Evolutionary conservation across 2,888 invertebrate genomes (phyloP).

Genomic region (Pseudococcus longispinus): DNA sequence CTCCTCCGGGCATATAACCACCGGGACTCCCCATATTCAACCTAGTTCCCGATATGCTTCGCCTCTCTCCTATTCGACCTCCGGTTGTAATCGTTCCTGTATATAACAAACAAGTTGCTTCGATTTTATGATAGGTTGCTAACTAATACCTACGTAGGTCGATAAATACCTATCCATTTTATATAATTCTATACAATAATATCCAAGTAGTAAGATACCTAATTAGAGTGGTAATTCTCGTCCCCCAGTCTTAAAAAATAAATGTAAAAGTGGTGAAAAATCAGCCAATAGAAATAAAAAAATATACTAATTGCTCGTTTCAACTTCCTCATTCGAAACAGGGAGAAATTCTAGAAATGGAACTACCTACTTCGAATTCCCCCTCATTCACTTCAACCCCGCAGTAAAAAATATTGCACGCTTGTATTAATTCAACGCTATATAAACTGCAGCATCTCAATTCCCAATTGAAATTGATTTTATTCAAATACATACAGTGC

Average conservation of each 20-base stretch:
- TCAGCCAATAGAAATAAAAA: not conserved
- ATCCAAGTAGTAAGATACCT: not conserved
- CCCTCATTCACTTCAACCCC: not conserved
- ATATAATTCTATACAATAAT: not conserved
- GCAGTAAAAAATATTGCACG: not conserved
- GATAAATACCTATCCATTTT: not conserved
- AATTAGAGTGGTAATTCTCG: too few relatives aligned
- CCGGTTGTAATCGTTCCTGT: conserved; percentile 61
- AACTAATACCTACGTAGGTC: not conserved
- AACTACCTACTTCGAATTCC: not conserved
- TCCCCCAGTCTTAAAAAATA: too few relatives aligned
- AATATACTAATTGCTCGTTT: not conserved
- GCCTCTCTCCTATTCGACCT: conserved; percentile 66
- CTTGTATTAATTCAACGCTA: not conserved
- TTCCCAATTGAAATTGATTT: conserved; percentile 8
- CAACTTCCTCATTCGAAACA: not conserved
- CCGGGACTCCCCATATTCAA: conserved; percentile 66
- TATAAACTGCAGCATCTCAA: not conserved
- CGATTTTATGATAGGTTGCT: not conserved
- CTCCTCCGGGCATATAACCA: conserved; percentile 59
- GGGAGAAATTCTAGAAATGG: not conserved
- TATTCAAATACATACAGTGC: not conserved
- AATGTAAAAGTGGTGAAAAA: too few relatives aligned
- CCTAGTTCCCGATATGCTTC: conserved; percentile 67
- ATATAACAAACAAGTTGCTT: not conserved